Base-by-base conservation (phyloP, 2,797 vertebrate species). In the Syngnathus rostellatus region DNA sequence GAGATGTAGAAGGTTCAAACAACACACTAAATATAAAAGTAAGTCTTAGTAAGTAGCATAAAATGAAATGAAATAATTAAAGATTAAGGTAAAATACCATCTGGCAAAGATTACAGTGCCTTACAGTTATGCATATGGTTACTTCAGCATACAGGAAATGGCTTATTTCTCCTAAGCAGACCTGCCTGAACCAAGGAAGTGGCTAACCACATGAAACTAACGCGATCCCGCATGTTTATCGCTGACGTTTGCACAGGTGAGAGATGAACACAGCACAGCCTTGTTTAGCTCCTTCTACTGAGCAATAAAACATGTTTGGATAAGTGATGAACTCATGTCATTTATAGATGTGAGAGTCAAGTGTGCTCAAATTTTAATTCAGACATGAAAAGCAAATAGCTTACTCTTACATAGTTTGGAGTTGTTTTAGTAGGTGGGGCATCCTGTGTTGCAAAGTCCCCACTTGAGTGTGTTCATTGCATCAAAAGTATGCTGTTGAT, bases 241-340 rank as follows among this genome's bases (percentile, higher is more conserved):
- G 68, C 78, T 65, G 81, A 81, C 75, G 87, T 87, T 89, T 88
- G 79, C 82, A 86, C 86, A 89, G 88, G 88, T 89, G 86, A 86
- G 76, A 70, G 75, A 81, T 76, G 81, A 75, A 83, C 54, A 83
- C 75, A 81, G 80, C 72, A 25, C 38, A 58, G 78, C 76, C 80
- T 84, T 88, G 81, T 87, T 80, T 46, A 37, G 68, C 25, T 54
- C 76, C 43, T 51, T 11, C 76, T 64, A 46, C 77, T 25, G 51
- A 9, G 74, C 68, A 73, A 63, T 63, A 72, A 64, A 73, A 69
- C 63, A 50, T 23, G 31, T 48, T 76, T 40, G 73, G 69, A 68
- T 71, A 82, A 77, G 71, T 64, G 64, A 73, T 86, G 80, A 85
- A 86, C 85, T 77, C 12, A 64, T 77, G 69, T 74, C 72, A 85